Conservation (phyloP, 1,140 invertebrate species). For the Anthonomus grandis region DNA sequence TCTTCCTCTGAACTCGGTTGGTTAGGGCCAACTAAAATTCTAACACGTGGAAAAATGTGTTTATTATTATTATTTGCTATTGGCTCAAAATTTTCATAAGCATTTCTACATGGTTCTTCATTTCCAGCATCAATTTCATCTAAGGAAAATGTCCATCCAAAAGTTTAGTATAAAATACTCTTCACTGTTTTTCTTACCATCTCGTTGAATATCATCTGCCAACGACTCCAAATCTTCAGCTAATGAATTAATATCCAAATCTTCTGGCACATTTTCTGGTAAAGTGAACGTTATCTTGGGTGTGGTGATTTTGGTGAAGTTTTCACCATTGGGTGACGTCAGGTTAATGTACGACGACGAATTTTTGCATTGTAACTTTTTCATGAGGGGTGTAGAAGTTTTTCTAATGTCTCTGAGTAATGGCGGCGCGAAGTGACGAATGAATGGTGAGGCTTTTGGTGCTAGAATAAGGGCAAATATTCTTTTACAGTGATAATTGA, state of each 20-base stretch:
- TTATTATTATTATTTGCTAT: not conserved
- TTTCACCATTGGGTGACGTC: not conserved
- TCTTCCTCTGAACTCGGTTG: constrained; percentile 14
- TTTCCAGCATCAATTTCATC: not conserved
- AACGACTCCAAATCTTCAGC: constrained; percentile 13
- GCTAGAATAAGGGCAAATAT: too few relatives aligned
- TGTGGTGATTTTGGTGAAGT: not conserved
- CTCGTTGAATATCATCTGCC: not conserved
- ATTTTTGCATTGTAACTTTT: not conserved
- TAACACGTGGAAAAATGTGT: constrained; percentile 26
- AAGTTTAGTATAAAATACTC: not conserved
- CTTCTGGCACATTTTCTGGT: not conserved
- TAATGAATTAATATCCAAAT: constrained; percentile 8
- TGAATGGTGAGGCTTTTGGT: constrained; percentile 14
- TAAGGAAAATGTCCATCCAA: not conserved
- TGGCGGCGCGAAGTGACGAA: not conserved
- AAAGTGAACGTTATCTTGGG: constrained; percentile 9
- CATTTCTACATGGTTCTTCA: not conserved
- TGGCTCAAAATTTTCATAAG: not conserved
- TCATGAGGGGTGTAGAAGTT: constrained; percentile 17
- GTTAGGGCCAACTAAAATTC: constrained; percentile 19
- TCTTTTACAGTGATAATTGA: too few relatives aligned
- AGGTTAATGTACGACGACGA: not conserved
- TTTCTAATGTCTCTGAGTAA: constrained; percentile 2
- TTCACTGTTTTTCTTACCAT: too few relatives aligned